Conservation (phyloP, 1,140 invertebrate genomes). For the Dryas iulia region DNA sequence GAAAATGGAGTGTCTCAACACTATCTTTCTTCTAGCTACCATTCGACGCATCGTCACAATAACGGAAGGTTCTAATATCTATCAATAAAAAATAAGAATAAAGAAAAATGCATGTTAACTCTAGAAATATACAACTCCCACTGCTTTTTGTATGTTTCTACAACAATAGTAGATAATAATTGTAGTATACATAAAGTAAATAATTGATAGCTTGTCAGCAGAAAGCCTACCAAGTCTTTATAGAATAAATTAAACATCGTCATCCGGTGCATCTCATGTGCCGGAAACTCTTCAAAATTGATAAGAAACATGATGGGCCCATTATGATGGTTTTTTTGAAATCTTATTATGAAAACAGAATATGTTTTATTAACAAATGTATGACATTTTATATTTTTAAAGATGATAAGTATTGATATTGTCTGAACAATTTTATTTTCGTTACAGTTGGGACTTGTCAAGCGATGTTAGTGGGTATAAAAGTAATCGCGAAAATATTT, state of each 20-base stretch:
- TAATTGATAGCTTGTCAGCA: not conserved
- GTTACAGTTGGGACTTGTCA: no score
- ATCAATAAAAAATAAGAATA: no score
- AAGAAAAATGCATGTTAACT: no score
- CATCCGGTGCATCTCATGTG: conserved; percentile 51
- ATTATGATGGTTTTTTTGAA: not conserved
- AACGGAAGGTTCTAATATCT: no score
- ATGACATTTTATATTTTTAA: not conserved
- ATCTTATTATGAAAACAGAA: not conserved
- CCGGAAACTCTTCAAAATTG: conserved; percentile 53
- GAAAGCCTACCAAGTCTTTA: not conserved
- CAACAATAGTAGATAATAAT: not conserved
- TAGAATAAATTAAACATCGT: conserved; percentile 48
- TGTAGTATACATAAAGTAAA: not conserved
- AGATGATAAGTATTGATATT: not conserved
- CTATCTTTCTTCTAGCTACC: no score
- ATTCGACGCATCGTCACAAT: no score
- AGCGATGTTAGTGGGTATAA: no score
- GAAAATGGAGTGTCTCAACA: no score
- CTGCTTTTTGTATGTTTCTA: no score
- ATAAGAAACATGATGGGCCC: conserved; percentile 13
- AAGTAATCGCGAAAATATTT: no score
- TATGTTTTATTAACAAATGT: not conserved
- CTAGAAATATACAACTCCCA: no score
- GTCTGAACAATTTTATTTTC: no score